Evolutionary conservation across 2,888 invertebrate species (phyloP), one percentile per base, ranked within the genome.

Genomic region (Apotomis betuletana): DNA sequence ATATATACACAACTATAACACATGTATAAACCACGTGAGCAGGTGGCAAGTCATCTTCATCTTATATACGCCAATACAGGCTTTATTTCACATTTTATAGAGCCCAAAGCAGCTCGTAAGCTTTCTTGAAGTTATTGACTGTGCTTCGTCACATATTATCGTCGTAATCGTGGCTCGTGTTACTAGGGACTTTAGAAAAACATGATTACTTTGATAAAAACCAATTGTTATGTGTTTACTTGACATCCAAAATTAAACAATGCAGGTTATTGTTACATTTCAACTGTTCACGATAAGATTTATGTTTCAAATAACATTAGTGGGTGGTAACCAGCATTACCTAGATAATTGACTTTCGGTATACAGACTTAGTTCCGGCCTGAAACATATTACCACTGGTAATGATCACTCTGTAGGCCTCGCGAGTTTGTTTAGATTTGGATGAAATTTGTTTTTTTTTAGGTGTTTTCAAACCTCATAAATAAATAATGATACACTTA

Each of bases 211-310:
- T 51, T 27, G 61, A 67, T 69, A 62, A 70, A 58, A 58, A 27
- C 10, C 15, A 15, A 69, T 62, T 67, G 60, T 67, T 70, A 57
- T 61, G 60, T 55, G 44, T 65, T 70, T 41, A 59, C 41, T 38
- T 55, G 60, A 41, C 49, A 55, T 10, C 41, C 38, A 60, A 15
- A 67, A 61, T 70, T 55, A 69, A 59, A 70, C 67, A 64, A 70
- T 68, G 62, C 58, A 36, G 46, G 65, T 65, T 58, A 73, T 70
- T 36, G 46, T 62, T 72, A 76, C 67, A 70, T 74, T 75, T 77
- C 67, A 74, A 61, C 65, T 62, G 41, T 57, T 41, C 13, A 51
- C 54, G 61, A 71, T 67, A 67, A 58, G n/a, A 58, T 67, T 67
- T 46, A 9, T 27, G 57, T 36, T 13, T 46, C 27, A 67, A 67